Percentiles rank a stretch among this genome's conserved stretches.
phyloP scores from a whole-genome alignment of 2,888 invertebrate species.

The Tinea semifulvella region DNA sequence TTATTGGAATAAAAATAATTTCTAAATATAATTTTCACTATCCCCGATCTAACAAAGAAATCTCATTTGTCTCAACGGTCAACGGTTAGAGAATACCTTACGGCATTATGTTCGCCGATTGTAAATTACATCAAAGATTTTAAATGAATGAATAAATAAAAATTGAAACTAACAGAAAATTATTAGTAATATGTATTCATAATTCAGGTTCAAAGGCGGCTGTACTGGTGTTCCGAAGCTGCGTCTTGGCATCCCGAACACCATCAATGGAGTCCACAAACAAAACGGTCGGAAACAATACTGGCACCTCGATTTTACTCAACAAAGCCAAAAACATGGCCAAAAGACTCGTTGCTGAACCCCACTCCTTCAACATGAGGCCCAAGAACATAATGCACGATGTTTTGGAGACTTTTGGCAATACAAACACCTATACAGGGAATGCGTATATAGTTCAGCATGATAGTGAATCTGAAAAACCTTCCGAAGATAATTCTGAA shows the following conservation, averaged over 20 bases:
- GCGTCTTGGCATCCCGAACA: slow-evolving; percentile 61
- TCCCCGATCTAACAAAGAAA: too few relatives aligned
- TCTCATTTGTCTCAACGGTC: too few relatives aligned
- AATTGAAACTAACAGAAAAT: too few relatives aligned
- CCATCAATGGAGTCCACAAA: slow-evolving; percentile 56
- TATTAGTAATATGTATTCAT: too few relatives aligned
- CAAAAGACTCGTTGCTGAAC: slow-evolving; percentile 46
- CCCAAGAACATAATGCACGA: slow-evolving; percentile 59
- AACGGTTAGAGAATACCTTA: too few relatives aligned
- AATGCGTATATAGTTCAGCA: slow-evolving; percentile 50
- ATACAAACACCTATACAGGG: slow-evolving; percentile 30
- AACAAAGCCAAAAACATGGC: slow-evolving; percentile 62
- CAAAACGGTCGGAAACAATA: slow-evolving; percentile 48
- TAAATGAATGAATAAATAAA: too few relatives aligned
- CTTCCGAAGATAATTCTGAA: slow-evolving; percentile 32
- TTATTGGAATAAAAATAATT: too few relatives aligned
- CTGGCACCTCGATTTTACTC: slow-evolving; percentile 47
- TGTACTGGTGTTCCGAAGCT: slow-evolving; percentile 73
- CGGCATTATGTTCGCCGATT: too few relatives aligned
- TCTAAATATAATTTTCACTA: too few relatives aligned
- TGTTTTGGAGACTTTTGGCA: slow-evolving; percentile 58
- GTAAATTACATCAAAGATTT: too few relatives aligned
- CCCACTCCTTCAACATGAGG: slow-evolving; percentile 45
- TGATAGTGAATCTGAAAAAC: slow-evolving; percentile 38
- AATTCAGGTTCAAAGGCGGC: slow-evolving; percentile 72